Evolutionary conservation across 2,888 invertebrate genomes (phyloP), one percentile per base, ranked within the genome.

Genomic region (Entomobrya proxima): DNA sequence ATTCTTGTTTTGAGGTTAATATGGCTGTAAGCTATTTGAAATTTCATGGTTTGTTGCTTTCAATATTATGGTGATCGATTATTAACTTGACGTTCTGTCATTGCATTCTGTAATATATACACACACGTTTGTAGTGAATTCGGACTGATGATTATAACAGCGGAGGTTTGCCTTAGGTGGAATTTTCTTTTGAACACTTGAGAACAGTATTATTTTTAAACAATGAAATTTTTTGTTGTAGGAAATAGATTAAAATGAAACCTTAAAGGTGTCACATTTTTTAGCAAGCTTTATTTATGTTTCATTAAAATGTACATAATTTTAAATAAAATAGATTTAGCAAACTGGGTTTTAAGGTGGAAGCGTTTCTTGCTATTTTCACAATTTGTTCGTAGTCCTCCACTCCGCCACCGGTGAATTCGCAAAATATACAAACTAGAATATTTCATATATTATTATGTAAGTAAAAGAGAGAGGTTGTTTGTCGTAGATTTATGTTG

Each of bases 151-250:
- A n/a, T n/a, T n/a, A n/a, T n/a, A n/a, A n/a, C n/a, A n/a, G n/a
- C n/a, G n/a, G n/a, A n/a, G n/a, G n/a, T n/a, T n/a, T n/a, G n/a
- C n/a, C n/a, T n/a, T n/a, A n/a, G n/a, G n/a, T n/a, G 35, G 18
- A 55, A 13, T n/a, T 67, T 24, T 64, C 69, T 52, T 74, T 21
- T 40, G 30, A 50, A 35, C 37, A 15, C 18, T 24, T 69, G 32
- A 47, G 37, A 55, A 55, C 80, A 80, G 80, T 80, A 80, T 80
- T 80, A 80, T 55, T 80, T 47, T 80, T 72, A 35, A 11, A 74
- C 13, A 18, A 32, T 32, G 21, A 55, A 24, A 78, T 40, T 52
- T 30, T 13, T 13, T 75, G 52, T 30, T 69, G 37, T 40, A 44
- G 13, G n/a, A 18, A 47, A 3, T 21, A 50, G 32, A 72, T 18